Percentiles rank a stretch among this genome's conserved stretches.
phyloP scores from a whole-genome alignment of 2,797 vertebrate genomes.

The Malacoctenus gilli region DNA sequence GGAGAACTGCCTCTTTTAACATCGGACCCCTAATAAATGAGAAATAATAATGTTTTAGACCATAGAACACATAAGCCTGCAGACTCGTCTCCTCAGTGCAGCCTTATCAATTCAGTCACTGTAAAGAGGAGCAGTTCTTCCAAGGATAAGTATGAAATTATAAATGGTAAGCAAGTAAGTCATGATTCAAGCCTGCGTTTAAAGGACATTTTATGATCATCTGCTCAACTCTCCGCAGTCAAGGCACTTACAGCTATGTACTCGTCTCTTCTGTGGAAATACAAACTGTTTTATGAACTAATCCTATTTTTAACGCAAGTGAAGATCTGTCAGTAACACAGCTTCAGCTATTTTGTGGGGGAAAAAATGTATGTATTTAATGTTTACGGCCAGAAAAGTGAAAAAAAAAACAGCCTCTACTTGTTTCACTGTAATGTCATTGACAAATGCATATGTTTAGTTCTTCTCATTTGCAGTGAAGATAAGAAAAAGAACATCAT shows the following conservation, averaged over 20 bases:
- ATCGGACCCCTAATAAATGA: conserved; percentile 72
- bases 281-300: too few relatives aligned
- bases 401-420: not conserved
- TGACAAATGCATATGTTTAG: not conserved
- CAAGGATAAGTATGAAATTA: not conserved
- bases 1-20: conserved; percentile 82
- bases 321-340: too few relatives aligned
- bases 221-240: not conserved
- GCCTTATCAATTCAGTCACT: not conserved
- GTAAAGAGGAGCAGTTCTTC: not conserved
- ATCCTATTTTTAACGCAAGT: too few relatives aligned
- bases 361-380: too few relatives aligned
- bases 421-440: not conserved
- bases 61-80: too few relatives aligned
- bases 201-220: not conserved
- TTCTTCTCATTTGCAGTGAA: too few relatives aligned
- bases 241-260: not conserved
- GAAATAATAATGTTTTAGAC: conserved; percentile 20
- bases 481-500: not conserved
- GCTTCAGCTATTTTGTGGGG: too few relatives aligned
- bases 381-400: not conserved
- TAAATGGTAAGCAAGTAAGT: not conserved
- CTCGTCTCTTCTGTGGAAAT: too few relatives aligned
- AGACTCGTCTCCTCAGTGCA: too few relatives aligned
- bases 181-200: not conserved